phyloP scores from a whole-genome alignment of 2,888 invertebrate species.

The Campaea margaritaria region DNA sequence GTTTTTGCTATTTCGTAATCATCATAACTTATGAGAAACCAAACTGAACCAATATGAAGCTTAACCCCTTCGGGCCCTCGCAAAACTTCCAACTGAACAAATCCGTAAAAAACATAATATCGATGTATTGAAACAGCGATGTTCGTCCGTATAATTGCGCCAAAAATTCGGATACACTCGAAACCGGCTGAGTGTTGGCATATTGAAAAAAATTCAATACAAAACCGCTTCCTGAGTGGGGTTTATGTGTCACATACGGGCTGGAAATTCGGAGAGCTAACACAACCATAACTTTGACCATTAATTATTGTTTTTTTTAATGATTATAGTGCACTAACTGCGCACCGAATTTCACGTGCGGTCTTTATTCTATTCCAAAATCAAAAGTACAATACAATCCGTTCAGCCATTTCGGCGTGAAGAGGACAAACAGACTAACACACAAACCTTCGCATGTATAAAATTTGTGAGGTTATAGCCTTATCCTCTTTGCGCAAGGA shows the following conservation, averaged over 20 bases:
- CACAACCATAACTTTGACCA: background rate
- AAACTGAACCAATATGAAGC: too few relatives aligned
- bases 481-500: too few relatives aligned
- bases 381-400: too few relatives aligned
- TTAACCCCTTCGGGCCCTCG: background rate
- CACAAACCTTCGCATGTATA: too few relatives aligned
- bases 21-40: too few relatives aligned
- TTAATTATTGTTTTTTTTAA: background rate
- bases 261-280: conserved; percentile 5
- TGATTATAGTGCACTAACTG: too few relatives aligned
- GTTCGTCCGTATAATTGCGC: conserved; percentile 71
- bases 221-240: conserved; percentile 60
- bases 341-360: too few relatives aligned
- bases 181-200: conserved; percentile 72
- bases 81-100: conserved; percentile 19
- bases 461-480: too few relatives aligned
- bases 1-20: too few relatives aligned
- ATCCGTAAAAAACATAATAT: conserved; percentile 40
- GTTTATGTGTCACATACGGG: conserved; percentile 53
- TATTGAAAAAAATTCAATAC: conserved; percentile 82
- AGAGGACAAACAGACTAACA: too few relatives aligned
- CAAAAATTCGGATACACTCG: conserved; percentile 77
- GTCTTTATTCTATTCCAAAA: too few relatives aligned
- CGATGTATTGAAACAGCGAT: conserved; percentile 60
- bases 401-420: too few relatives aligned